Evolutionary conservation across 2,888 invertebrate genomes (phyloP).

Genomic region (Frankliniella fusca): DNA sequence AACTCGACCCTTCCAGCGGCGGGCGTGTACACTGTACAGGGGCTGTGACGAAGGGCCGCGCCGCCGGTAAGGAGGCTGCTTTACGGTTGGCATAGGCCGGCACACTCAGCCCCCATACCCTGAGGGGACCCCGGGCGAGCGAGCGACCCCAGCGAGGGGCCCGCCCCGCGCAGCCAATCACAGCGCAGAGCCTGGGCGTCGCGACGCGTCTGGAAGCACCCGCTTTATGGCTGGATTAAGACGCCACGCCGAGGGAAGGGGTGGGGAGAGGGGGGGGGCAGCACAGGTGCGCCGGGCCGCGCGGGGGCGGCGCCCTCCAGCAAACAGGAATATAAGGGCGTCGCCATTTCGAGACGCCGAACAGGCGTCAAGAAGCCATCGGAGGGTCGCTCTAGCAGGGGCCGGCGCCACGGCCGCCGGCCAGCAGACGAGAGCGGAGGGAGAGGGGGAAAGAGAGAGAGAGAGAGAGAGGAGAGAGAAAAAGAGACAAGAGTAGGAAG

Average conservation of each 20-base stretch:
- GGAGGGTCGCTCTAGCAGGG: too few species aligned
- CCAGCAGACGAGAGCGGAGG: too few species aligned
- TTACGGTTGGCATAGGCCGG: too few species aligned
- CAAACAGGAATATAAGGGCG: background rate
- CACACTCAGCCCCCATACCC: background rate
- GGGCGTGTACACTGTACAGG: too few species aligned
- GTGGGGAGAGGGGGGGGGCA: background rate
- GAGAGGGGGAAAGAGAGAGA: too few species aligned
- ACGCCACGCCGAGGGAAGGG: background rate
- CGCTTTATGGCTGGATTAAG: background rate
- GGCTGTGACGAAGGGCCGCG: too few species aligned
- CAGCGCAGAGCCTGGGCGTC: background rate
- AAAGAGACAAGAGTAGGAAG: background rate
- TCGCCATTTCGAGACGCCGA: background rate
- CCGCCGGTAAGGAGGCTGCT: too few species aligned
- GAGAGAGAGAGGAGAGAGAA: too few species aligned
- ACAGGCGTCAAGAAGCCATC: too few species aligned
- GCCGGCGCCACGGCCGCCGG: too few species aligned
- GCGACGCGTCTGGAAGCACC: background rate
- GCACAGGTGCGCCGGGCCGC: background rate
- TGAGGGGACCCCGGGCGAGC: background rate
- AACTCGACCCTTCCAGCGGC: too few species aligned
- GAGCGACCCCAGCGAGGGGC: too few species aligned
- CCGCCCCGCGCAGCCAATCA: background rate
- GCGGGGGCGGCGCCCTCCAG: background rate